These are phyloP conservation scores for Trissolcus basalis DNA, from an alignment of 1,140 invertebrate species.

Conservation along the genomic window DNA sequence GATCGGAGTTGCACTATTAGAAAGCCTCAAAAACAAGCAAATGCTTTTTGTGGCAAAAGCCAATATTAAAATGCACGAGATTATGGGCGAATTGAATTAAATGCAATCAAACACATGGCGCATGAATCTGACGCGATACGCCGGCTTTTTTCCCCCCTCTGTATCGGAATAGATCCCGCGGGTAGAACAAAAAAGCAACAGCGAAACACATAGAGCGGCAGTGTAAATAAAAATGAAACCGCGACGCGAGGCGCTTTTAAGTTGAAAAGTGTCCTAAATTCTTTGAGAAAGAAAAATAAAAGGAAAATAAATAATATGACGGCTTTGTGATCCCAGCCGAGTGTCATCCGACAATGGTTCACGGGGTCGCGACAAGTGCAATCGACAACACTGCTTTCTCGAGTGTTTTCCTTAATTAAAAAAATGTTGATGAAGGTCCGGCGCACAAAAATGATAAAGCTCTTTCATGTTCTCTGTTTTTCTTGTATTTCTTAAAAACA, in stretches of 20 bases:
- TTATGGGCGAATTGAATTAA: slow-evolving; percentile 13
- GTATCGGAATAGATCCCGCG: too few species aligned
- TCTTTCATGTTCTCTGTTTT: too few species aligned
- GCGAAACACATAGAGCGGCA: background rate
- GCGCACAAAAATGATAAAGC: background rate
- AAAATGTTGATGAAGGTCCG: slow-evolving; percentile 28
- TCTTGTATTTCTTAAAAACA: too few species aligned
- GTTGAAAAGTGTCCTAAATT: slow-evolving; percentile 30
- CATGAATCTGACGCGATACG: slow-evolving; percentile 9
- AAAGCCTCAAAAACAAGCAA: slow-evolving; percentile 21
- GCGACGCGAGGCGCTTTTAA: background rate
- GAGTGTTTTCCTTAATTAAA: slow-evolving; percentile 50
- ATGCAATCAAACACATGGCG: slow-evolving; percentile 11
- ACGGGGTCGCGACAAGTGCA: slow-evolving; percentile 45
- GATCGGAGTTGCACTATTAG: slow-evolving; percentile 2
- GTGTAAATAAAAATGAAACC: slow-evolving; percentile 4
- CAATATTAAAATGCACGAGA: slow-evolving; percentile 28
- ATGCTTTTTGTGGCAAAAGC: slow-evolving; percentile 24
- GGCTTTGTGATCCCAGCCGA: slow-evolving; percentile 32
- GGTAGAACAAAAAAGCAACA: background rate
- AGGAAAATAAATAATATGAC: slow-evolving; percentile 16
- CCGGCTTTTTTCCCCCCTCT: slow-evolving; percentile 9
- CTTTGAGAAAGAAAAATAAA: slow-evolving; percentile 12
- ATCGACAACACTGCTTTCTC: slow-evolving; percentile 27
- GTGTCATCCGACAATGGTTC: slow-evolving; percentile 36